These are phyloP conservation scores for Aethina tumida DNA, from an alignment of 1,140 invertebrate genomes.

Conservation along the genomic window DNA sequence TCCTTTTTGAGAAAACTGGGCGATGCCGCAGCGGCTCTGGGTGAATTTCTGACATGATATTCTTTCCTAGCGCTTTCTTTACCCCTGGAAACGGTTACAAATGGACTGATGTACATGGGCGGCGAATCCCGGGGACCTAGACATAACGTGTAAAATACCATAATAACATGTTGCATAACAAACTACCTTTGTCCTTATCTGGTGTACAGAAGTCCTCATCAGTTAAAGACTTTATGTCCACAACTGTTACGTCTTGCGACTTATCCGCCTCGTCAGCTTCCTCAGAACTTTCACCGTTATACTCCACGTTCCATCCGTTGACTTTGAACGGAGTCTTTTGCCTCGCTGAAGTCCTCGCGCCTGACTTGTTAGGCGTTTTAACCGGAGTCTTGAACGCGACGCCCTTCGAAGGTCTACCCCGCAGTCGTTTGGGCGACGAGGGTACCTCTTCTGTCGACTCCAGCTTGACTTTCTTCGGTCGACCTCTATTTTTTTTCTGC, in stretches of 20 bases:
- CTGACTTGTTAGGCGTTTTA: neutral
- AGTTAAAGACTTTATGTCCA: too few relatives aligned
- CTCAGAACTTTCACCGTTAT: neutral
- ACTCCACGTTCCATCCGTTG: neutral
- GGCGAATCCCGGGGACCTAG: neutral
- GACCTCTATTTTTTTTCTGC: too few relatives aligned
- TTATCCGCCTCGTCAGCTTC: constrained; percentile 1
- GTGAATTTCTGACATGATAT: constrained; percentile 13
- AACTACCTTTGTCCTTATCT: too few relatives aligned
- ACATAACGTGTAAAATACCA: neutral
- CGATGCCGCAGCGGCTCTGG: neutral
- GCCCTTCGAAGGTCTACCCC: too few relatives aligned
- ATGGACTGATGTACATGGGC: constrained; percentile 28
- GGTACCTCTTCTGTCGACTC: too few relatives aligned
- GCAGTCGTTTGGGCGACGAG: too few relatives aligned
- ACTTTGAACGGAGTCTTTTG: neutral
- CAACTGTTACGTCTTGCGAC: neutral
- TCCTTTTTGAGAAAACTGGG: neutral
- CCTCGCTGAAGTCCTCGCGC: neutral
- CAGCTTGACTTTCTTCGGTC: too few relatives aligned
- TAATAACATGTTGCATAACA: too few relatives aligned
- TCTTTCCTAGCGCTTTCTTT: constrained; percentile 26
- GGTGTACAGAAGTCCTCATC: too few relatives aligned
- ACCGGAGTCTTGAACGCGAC: constrained; percentile 5
- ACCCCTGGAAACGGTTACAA: constrained; percentile 30